phyloP scores from a whole-genome alignment of 2,113 vertebrate genomes.

The Brachypteracias leptosomus region DNA sequence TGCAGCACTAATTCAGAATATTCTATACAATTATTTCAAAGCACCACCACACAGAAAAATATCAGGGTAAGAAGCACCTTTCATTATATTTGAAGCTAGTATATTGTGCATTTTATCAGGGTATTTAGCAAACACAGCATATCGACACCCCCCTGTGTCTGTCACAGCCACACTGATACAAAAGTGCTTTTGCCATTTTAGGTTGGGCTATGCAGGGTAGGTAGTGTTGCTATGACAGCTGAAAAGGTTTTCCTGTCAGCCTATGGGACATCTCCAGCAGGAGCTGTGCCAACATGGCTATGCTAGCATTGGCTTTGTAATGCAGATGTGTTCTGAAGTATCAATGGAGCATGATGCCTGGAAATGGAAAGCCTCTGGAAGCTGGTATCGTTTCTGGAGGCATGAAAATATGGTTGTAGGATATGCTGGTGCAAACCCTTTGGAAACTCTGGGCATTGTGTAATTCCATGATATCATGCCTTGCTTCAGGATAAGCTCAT shows the following conservation, averaged over 20 bases:
- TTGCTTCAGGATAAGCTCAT: background rate
- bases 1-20: background rate
- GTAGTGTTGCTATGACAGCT: constrained; percentile 38
- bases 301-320: background rate
- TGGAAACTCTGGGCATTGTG: background rate
- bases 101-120: background rate
- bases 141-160: background rate
- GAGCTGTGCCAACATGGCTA: background rate
- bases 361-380: background rate
- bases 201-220: background rate
- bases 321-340: constrained; percentile 25
- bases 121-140: background rate
- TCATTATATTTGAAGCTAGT: background rate
- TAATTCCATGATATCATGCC: background rate
- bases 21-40: background rate
- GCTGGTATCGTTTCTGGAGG: background rate
- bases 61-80: background rate
- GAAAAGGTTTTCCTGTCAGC: constrained; percentile 37
- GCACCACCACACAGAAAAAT: background rate
- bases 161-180: background rate
- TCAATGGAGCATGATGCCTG: background rate
- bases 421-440: background rate
- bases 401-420: background rate
- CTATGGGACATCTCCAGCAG: background rate
- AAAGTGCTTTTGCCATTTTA: background rate